Base-by-base conservation (phyloP, 2,113 vertebrate genomes). In the Argyrosomus japonicus region DNA sequence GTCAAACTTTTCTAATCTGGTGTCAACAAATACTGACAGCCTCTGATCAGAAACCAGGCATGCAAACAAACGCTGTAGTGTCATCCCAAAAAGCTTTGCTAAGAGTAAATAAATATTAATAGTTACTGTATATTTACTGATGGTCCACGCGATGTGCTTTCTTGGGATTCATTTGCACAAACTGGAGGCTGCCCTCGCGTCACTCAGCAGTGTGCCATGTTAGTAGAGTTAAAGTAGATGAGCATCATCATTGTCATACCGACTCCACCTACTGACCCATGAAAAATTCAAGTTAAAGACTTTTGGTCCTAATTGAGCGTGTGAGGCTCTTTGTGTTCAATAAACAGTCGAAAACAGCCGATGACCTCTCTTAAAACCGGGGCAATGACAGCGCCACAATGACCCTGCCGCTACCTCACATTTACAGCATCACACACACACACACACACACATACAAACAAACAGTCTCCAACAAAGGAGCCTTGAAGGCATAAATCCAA, bases 381-480 rank as follows among this genome's bases (percentile, higher is more conserved):
- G 5, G 13, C 43, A n/a, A 61, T 27, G 29, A 51, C 32, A 27
- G 17, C 8, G 17, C 57, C 36, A 25, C 53, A 4, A 10, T 71
- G 81, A 54, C 29, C 50, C 7, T 19, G 2, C 23, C 11, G 21
- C 58, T 51, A 36, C 50, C 27, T 79, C 23, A 54, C 23, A 63
- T 27, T 43, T 19, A 74, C 60, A 32, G 36, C 68, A 47, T 63
- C 53, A 9, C 53, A 27, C 43, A 51, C 51, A 64, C 51, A 69
- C 43, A 77, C 60, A 45, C 48, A 56, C 57, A 43, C 63, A 29
- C 51, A 60, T 36, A 54, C 64, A 82, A 48, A 88, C 79, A 82
- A 8, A 43, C 3, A 1, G 62, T 74, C 10, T 67, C 32, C 62
- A 21, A 69, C 19, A 68, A 71, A 68, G 60, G 48, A 87, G 56